Evolutionary conservation across 2,797 vertebrate genomes (phyloP), one percentile per base, ranked within the genome.

Genomic region (Clarias laeviceps): DNA sequence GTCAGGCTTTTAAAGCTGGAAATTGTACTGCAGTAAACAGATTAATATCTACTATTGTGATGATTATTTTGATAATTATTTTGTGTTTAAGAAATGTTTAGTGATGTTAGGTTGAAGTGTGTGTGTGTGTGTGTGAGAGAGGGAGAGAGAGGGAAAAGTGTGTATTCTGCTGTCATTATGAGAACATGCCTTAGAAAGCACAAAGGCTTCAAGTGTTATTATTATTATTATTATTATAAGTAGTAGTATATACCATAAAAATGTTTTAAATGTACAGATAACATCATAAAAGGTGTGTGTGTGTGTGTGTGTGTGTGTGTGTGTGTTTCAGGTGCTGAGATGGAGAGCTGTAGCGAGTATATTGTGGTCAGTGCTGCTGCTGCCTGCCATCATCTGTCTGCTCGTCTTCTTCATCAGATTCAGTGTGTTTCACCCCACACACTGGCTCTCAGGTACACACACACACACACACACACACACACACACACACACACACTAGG

Each of bases 261-360:
- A 40, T 40, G 40, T 50, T 50, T 11, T 50, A 50, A 50, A 5
- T 64, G 59, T n/a, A 4, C 64, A 66, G 64, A 50, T 15, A 32
- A 66, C 27, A 27, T 11, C n/a, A 27, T 68, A 6, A 12, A 14
- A 8, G 14, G 15, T 74, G 70, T 73, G 40, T 73, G 40, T 74
- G 70, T 73, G 40, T 73, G 40, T 72, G 8, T 54, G 40, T 73
- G 12, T 74, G 45, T 56, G 45, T 69, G 27, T 69, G 27, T 34
- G 29, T 82, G 66, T 70, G 54, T 70, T 37, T 37, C 73, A 99
- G 98, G 96, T 99, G 73, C 93, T 98, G 62, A 95, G 94, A 87
- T 97, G 98, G 98, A 96, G 98, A 90, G 95, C 95, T 68, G 93
- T 94, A n/a, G 93, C 96, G 81, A 96, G 97, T 78, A 90, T 97